phyloP scores from a whole-genome alignment of 2,888 invertebrate species.

The Agriotes lineatus region DNA sequence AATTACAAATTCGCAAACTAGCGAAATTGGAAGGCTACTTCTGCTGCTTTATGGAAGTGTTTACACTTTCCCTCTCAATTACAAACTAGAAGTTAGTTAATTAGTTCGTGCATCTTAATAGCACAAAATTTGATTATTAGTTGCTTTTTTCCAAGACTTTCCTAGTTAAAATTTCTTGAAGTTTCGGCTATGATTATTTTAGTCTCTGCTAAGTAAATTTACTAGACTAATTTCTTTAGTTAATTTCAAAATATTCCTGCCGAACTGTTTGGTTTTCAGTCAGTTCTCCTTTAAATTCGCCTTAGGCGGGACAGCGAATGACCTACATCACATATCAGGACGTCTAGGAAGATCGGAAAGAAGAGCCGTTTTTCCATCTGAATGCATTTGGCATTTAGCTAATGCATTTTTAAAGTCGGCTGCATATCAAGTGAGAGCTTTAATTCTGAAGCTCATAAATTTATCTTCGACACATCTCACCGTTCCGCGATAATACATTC shows the following conservation, averaged over 20 bases:
- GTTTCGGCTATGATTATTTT: slow-evolving; percentile 5
- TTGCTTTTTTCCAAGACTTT: slow-evolving; percentile 5
- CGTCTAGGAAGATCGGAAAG: slow-evolving; percentile 9
- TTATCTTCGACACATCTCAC: slow-evolving; percentile 6
- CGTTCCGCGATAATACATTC: not conserved
- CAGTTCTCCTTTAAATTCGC: slow-evolving; percentile 7
- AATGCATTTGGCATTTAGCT: slow-evolving; percentile 28
- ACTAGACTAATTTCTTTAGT: slow-evolving; percentile 12
- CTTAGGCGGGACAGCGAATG: slow-evolving; percentile 14
- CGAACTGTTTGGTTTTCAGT: slow-evolving; percentile 9
- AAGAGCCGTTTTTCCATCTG: slow-evolving; percentile 16
- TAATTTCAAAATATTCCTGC: slow-evolving; percentile 7
- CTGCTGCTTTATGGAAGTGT: not conserved
- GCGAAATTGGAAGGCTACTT: not conserved
- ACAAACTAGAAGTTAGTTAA: too few species aligned
- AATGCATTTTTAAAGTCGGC: slow-evolving; percentile 29
- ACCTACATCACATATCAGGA: slow-evolving; percentile 27
- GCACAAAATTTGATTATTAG: too few species aligned
- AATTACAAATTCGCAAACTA: not conserved
- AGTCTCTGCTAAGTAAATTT: not conserved
- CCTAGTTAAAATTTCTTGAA: slow-evolving; percentile 6
- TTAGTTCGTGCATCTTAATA: too few species aligned
- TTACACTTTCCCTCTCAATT: too few species aligned
- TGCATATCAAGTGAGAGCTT: slow-evolving; percentile 14
- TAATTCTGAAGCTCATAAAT: slow-evolving; percentile 23